A percentile compares a stretch with the other conserved stretches of the same genome.
Evolutionary conservation across 2,888 invertebrate species (phyloP).

Genomic region (Patella caerulea): DNA sequence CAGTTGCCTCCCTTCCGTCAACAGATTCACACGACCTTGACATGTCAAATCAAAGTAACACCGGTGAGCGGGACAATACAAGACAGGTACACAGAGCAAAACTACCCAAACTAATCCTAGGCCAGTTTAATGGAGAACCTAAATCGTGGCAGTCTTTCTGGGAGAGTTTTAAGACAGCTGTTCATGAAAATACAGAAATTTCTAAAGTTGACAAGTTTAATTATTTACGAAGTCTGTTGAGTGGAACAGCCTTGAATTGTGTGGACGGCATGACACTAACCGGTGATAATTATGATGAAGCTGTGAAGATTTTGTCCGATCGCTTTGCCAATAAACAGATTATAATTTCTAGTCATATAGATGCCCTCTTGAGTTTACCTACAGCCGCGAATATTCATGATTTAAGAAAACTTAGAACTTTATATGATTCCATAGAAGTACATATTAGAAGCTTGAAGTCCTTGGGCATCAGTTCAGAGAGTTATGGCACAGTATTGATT

Average conservation of each 20-base stretch:
- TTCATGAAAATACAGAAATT: not conserved
- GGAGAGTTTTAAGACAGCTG: not conserved
- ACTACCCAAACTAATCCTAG: not conserved
- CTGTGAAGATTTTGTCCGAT: not conserved
- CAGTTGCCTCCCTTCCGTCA: no score
- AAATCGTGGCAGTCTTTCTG: not conserved
- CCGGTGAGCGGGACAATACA: no score
- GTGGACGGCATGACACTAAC: not conserved
- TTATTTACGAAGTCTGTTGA: not conserved
- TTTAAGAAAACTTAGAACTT: not conserved
- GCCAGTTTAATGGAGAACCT: not conserved
- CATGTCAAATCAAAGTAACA: no score
- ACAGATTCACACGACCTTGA: no score
- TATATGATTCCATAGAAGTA: not conserved
- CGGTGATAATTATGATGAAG: slow-evolving; percentile 4
- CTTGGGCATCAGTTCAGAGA: not conserved
- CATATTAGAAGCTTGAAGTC: not conserved
- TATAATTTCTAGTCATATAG: not conserved
- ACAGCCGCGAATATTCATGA: not conserved
- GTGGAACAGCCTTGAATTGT: not conserved
- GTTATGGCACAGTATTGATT: not conserved
- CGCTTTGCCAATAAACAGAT: slow-evolving; percentile 1
- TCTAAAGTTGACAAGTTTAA: not conserved
- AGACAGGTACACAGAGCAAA: not conserved
- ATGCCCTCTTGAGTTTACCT: not conserved